Percentiles rank a stretch among this genome's conserved stretches.
phyloP scores from a whole-genome alignment of 1,140 invertebrate genomes.

The Papilio aristodemus region DNA sequence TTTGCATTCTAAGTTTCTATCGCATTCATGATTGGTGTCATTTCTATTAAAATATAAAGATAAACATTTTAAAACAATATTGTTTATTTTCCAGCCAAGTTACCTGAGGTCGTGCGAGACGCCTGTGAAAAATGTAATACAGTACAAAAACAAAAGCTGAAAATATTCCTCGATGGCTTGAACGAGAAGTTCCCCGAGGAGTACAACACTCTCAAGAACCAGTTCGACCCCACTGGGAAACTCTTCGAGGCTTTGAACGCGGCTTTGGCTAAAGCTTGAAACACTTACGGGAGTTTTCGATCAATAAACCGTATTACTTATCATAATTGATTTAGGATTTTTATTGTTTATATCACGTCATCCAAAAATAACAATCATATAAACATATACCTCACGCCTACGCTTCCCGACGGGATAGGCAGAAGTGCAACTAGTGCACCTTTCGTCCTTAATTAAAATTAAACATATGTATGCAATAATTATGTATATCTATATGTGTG shows the following conservation, averaged over 20 bases:
- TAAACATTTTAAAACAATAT: neutral
- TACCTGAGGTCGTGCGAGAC: slow-evolving; percentile 10
- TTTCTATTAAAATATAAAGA: too few relatives aligned
- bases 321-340: neutral
- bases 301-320: neutral
- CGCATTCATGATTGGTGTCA: neutral
- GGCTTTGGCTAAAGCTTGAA: slow-evolving; percentile 23
- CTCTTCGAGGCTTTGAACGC: slow-evolving; percentile 32
- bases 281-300: neutral
- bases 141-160: slow-evolving; percentile 22
- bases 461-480: too few relatives aligned
- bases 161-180: slow-evolving; percentile 13
- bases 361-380: too few relatives aligned
- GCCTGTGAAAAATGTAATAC: slow-evolving; percentile 22
- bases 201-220: slow-evolving; percentile 32
- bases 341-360: too few relatives aligned
- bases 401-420: too few relatives aligned
- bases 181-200: slow-evolving; percentile 22
- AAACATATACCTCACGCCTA: too few relatives aligned
- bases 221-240: slow-evolving; percentile 35
- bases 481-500: too few relatives aligned
- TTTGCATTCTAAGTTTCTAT: too few relatives aligned
- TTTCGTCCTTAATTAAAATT: too few relatives aligned
- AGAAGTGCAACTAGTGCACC: too few relatives aligned
- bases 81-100: slow-evolving; percentile 2